Evolutionary conservation across 2,113 vertebrate species (phyloP).

Genomic region (Cololabis saira): DNA sequence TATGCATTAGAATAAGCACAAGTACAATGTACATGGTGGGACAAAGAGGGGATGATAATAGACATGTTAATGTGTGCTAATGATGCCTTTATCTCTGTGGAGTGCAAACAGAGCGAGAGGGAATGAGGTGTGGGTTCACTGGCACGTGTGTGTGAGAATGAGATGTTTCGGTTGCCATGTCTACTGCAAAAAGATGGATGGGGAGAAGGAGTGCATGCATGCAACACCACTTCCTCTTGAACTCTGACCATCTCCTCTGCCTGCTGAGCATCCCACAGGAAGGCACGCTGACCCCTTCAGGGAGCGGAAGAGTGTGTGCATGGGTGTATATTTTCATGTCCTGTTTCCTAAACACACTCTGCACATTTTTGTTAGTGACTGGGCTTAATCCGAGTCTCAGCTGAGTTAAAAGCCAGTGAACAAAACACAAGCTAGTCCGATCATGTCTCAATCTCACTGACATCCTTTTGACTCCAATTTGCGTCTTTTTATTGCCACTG

Average conservation of each 20-base stretch:
- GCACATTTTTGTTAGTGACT: neutral
- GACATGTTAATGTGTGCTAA: conserved; percentile 76
- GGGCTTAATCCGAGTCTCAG: neutral
- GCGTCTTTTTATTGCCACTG: conserved; percentile 24
- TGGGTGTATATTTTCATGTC: conserved; percentile 4
- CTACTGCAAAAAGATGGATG: conserved; percentile 3
- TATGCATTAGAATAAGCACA: neutral
- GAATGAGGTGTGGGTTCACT: conserved; percentile 54
- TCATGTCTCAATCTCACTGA: conserved; percentile 16
- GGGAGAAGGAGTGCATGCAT: neutral
- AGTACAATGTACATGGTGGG: conserved; percentile 25
- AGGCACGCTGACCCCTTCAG: conserved; percentile 19
- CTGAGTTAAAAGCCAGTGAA: neutral
- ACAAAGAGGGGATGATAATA: conserved; percentile 62
- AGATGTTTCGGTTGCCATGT: conserved; percentile 7
- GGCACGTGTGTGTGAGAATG: conserved; percentile 23
- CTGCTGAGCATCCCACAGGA: conserved; percentile 54
- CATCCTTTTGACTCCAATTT: conserved; percentile 8
- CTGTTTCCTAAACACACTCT: conserved; percentile 12
- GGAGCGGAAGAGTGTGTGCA: conserved; percentile 7
- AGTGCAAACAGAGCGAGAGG: conserved; percentile 75
- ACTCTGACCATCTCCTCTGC: conserved; percentile 39
- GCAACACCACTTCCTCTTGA: conserved; percentile 26
- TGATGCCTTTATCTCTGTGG: conserved; percentile 72
- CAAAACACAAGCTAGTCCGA: neutral